Evolutionary conservation across 2,888 invertebrate species (phyloP), one percentile per base, ranked within the genome.

Genomic region (Eilema griseolum): DNA sequence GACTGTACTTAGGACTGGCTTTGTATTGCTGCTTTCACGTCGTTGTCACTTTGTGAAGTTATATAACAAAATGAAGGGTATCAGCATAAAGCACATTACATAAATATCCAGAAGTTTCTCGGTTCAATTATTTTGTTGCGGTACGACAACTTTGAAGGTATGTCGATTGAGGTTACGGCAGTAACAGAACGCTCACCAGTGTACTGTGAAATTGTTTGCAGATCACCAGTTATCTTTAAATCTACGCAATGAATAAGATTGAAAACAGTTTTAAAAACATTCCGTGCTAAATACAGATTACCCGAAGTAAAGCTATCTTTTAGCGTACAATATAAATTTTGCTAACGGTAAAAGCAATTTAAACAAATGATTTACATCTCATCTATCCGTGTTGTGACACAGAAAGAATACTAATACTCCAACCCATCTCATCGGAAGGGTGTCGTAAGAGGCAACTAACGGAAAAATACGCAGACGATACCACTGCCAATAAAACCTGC

Each of bases 11-110:
- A 69, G 41, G 71, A 67, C 69, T 69, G 70, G 73, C 78, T 82
- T 81, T 81, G 80, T 75, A 80, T 73, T 72, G 69, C 74, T 72
- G 71, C 73, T 74, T 74, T 76, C 74, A 66, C 66, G 62, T 72
- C 68, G 70, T 74, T 75, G 67, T 70, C 60, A 57, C 61, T 37
- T 64, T 33, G 56, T 56, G 4, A 57, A 24, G 46, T 72, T 72
- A 66, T 41, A 66, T 66, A 69, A 72, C 26, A 12, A 26, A 66
- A 63, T 63, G 52, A 12, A 63, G 20, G 24, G 24, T 61, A 61
- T 60, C 52, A 69, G 46, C 66, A 66, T 72, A 56, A 69, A 72
- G n/a, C 67, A 71, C 71, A 52, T 81, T 76, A 68, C 66, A 72
- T 76, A 81, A 76, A 67, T 23, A 33, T 37, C n/a, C 61, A 62